Base-by-base conservation (phyloP, 30 jellyfish, hydroid and myxozoan species). In the Hydractinia symbiolongicarpus region DNA sequence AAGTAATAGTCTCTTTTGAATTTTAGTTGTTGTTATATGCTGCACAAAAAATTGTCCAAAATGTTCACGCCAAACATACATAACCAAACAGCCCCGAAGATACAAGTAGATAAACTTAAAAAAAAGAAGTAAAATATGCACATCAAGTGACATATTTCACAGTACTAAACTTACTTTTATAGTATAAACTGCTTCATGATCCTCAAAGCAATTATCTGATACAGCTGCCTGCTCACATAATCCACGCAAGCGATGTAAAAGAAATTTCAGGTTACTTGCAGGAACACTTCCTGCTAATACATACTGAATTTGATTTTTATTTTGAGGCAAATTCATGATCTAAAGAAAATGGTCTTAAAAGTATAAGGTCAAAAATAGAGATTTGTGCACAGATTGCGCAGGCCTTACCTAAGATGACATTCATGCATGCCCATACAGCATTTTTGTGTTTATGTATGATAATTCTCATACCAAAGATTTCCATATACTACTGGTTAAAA, bases 281-380 rank as follows among this genome's bases (percentile, higher is more conserved):
- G 88, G 94, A 8, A 91, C 95, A 58, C 96, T 86, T 11, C 98
- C 98, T 61, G 76, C 95, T 83, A 91, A 81, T 54, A 85, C 81
- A 61, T 91, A 91, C 61, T 91, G 98, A 52, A 91, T 91, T 66
- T 86, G 98, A 62, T 86, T 90, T 14, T 86, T 55, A 77, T 60
- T 50, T 54, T 77, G 78, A 30, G 44, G 44, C 8, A 19, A 19
- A 74, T 74, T 74, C 83, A 74, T 72, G 11, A 72, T 51, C 76
- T 66, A 13, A 6, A 66, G 4, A 66, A 30, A 30, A 30, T 30
- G 2, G 44, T 30, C 44, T 30, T 30, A 30, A 30, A 0, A 30
- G 2, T 30, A 30, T 30, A 30, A 30, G 44, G 44, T 30, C 44
- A 30, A 30, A 30, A 30, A 30, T 30, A 30, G 44, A 30, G 44